Evolutionary conservation across 2,888 invertebrate genomes (phyloP).

Genomic region (Labia minor): DNA sequence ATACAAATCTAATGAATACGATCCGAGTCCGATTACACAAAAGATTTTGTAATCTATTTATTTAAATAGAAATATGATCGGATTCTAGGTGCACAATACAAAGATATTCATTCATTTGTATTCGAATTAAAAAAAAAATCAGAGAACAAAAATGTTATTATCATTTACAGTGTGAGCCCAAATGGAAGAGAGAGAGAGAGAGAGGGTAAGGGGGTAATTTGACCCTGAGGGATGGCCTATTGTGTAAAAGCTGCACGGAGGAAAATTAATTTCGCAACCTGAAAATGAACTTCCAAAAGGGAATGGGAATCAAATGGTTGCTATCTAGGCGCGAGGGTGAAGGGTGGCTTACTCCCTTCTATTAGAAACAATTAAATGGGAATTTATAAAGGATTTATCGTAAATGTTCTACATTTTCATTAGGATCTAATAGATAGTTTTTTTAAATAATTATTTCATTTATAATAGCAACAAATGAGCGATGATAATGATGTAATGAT

Average conservation of each 20-base stretch:
- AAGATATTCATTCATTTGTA: background rate
- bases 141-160: background rate
- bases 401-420: no score
- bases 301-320: background rate
- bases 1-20: background rate
- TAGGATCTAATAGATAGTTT: no score
- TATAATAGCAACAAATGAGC: no score
- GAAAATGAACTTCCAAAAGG: background rate
- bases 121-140: background rate
- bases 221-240: slow-evolving; percentile 2
- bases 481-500: no score
- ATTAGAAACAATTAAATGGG: no score
- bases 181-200: background rate
- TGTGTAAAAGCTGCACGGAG: background rate
- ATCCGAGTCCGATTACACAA: background rate
- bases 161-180: background rate
- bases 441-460: no score
- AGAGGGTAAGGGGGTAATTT: background rate
- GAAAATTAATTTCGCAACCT: slow-evolving; percentile 13
- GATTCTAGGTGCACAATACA: background rate
- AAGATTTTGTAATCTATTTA: background rate
- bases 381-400: no score
- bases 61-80: background rate
- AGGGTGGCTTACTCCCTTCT: background rate
- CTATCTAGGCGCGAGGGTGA: background rate